Evolutionary conservation across 1,140 invertebrate genomes (phyloP).

Genomic region (Phthorimaea operculella): DNA sequence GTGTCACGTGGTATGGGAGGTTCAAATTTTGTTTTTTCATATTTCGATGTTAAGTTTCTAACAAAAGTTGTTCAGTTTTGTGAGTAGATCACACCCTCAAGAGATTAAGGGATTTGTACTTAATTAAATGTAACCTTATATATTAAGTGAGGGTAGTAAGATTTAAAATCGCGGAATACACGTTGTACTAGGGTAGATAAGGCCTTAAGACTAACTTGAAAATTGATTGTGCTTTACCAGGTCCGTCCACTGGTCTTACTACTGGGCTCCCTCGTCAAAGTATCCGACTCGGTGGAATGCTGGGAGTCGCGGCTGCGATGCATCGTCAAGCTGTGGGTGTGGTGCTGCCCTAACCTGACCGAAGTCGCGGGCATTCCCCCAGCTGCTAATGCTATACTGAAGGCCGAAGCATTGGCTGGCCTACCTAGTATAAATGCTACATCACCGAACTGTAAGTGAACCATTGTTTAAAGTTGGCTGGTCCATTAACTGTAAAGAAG

Average conservation of each 20-base stretch:
- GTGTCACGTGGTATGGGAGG: no score
- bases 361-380: conserved; percentile 59
- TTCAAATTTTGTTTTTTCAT: no score
- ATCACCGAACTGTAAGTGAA: conserved; percentile 54
- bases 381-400: conserved; percentile 44
- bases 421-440: conserved; percentile 53
- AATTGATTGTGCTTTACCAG: conserved; percentile 28
- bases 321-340: conserved; percentile 75
- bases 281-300: conserved; percentile 86
- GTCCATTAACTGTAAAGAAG: no score
- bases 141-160: no score
- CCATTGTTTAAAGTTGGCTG: not conserved
- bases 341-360: conserved; percentile 65
- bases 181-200: no score
- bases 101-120: no score
- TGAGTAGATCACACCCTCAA: no score
- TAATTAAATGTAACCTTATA: no score
- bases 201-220: no score
- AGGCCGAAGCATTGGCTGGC: conserved; percentile 42
- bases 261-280: conserved; percentile 86
- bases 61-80: no score
- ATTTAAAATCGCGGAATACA: no score
- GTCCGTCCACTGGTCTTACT: conserved; percentile 85
- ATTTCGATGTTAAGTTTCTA: no score
- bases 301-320: conserved; percentile 94